Evolutionary conservation across 1,140 invertebrate genomes (phyloP), one percentile per base, ranked within the genome.

Genomic region (Zaprionus davidi): DNA sequence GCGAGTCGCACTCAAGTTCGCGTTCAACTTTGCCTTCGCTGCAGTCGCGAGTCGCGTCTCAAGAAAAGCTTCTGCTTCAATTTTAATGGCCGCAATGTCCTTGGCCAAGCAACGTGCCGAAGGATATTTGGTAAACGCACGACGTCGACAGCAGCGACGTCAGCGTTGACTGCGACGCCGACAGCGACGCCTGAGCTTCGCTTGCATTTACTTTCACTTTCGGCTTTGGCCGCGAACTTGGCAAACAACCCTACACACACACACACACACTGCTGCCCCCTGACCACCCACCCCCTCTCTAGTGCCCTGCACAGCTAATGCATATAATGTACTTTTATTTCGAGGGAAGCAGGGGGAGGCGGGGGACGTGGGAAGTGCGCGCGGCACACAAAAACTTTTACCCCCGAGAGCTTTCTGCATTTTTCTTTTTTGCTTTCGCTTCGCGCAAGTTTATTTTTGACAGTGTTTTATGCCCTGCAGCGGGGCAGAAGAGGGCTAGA

Each of bases 61-160:
- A 91, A 91, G 86, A 90, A 91, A 86, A 57, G 46, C 46, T 51
- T 51, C 67, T 46, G 79, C 71, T 78, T 77, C 41, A 88, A 71
- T 87, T 92, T 92, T 92, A 90, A 92, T 92, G 79, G 88, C 82
- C 86, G 51, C 79, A 92, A 90, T 92, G 91, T 92, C 91, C 91
- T 92, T 92, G 91, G 81, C 75, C 73, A 76, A 71, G 71, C 69
- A 79, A 72, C 62, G 64, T 70, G 67, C 66, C 70, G 81, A 81
- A 78, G 74, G 78, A 85, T 90, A 77, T 79, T 69, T 69, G 74
- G 66, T 71, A 57, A 69, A 36, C 72, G 70, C 58, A 76, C 70
- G 41, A 51, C 69, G 60, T 9, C 63, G 46, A 28, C 75, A 20
- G 26, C 66, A 34, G 28, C 76, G 22, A 12, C 72, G 28, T 1